Evolutionary conservation across 2,888 invertebrate genomes (phyloP).

Genomic region (Agrilus cyanescens): DNA sequence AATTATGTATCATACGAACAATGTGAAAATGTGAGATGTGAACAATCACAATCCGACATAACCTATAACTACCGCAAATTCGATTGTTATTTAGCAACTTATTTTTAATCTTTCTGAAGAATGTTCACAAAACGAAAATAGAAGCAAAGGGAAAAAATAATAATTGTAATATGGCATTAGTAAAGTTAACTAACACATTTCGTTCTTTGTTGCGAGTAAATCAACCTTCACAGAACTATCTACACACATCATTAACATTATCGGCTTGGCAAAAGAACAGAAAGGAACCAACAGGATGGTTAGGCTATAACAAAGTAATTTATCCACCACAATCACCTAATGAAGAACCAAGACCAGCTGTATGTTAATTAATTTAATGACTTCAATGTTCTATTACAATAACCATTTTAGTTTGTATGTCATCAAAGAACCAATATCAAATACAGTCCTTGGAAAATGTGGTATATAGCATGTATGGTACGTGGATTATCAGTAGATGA

Average conservation of each 20-base stretch:
- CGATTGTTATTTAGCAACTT: too few species aligned
- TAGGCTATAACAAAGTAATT: slow-evolving; percentile 58
- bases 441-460: slow-evolving; percentile 86
- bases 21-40: too few species aligned
- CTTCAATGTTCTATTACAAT: slow-evolving; percentile 3
- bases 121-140: too few species aligned
- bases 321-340: slow-evolving; percentile 65
- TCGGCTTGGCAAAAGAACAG: slow-evolving; percentile 9
- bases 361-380: slow-evolving; percentile 37
- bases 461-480: slow-evolving; percentile 80
- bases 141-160: too few species aligned
- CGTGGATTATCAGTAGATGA: slow-evolving; percentile 91
- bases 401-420: slow-evolving; percentile 66
- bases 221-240: not conserved
- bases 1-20: too few species aligned
- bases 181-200: not conserved
- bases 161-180: not conserved
- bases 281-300: slow-evolving; percentile 43
- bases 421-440: slow-evolving; percentile 76
- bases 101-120: too few species aligned
- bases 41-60: too few species aligned
- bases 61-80: too few species aligned
- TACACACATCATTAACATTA: slow-evolving; percentile 8
- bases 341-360: slow-evolving; percentile 73
- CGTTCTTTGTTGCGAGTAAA: not conserved